These are phyloP conservation scores for Chironomus tepperi DNA, from an alignment of 1,140 invertebrate genomes.

Conservation along the genomic window DNA sequence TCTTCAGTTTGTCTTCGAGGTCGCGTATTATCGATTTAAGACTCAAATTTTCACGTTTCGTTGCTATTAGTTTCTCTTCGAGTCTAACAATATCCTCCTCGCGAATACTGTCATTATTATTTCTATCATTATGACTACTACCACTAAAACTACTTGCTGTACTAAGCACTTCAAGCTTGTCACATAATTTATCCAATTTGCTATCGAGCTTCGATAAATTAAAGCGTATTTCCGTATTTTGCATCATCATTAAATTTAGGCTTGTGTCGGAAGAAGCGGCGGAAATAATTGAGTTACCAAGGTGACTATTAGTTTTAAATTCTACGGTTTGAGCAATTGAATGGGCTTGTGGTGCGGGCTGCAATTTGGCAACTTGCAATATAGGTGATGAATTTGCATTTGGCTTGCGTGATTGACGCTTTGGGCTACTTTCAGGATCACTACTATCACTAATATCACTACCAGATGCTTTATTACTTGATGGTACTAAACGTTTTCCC, in stretches of 20 bases:
- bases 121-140: neutral
- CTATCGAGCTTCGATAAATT: constrained; percentile 10
- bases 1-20: neutral
- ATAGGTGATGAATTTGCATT: neutral
- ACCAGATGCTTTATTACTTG: neutral
- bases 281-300: neutral
- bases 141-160: constrained; percentile 7
- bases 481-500: neutral
- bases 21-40: constrained; percentile 10
- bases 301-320: neutral
- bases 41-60: constrained; percentile 10
- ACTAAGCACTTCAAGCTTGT: neutral
- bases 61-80: neutral
- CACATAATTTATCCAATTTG: neutral
- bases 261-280: neutral
- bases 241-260: constrained; percentile 23
- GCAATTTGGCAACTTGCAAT: constrained; percentile 11
- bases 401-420: neutral
- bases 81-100: neutral
- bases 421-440: constrained; percentile 11
- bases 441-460: constrained; percentile 15
- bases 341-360: neutral
- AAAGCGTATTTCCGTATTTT: constrained; percentile 15
- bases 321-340: constrained; percentile 17
- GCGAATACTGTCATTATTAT: constrained; percentile 5